Percentiles rank a stretch among this genome's conserved stretches.
phyloP scores from a whole-genome alignment of 2,888 invertebrate genomes.

The Torymus tubicola region DNA sequence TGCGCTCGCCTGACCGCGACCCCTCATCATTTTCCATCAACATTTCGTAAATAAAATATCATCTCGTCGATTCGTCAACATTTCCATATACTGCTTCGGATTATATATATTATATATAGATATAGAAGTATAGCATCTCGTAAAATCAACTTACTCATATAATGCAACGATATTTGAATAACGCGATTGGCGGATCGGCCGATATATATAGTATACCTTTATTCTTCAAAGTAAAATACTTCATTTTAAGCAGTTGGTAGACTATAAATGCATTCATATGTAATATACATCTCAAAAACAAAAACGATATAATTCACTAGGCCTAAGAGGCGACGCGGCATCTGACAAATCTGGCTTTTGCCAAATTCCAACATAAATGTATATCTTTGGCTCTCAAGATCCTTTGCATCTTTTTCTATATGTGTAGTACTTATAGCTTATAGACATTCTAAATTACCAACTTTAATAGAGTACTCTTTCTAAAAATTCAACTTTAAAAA shows the following conservation, averaged over 20 bases:
- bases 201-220: slow-evolving; percentile 52
- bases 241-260: slow-evolving; percentile 65
- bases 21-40: slow-evolving; percentile 1
- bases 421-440: too few species aligned
- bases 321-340: slow-evolving; percentile 74
- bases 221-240: slow-evolving; percentile 31
- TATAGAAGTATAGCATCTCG: slow-evolving; percentile 7
- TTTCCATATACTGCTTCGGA: slow-evolving; percentile 12
- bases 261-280: slow-evolving; percentile 71
- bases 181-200: slow-evolving; percentile 58
- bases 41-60: slow-evolving; percentile 45
- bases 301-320: slow-evolving; percentile 70
- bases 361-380: slow-evolving; percentile 7
- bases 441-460: too few species aligned
- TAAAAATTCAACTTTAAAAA: background rate
- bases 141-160: slow-evolving; percentile 42
- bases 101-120: slow-evolving; percentile 33
- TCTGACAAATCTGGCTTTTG: slow-evolving; percentile 34
- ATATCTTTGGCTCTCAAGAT: too few species aligned
- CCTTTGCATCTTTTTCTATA: too few species aligned
- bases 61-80: slow-evolving; percentile 18
- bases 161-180: slow-evolving; percentile 49
- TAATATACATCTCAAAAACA: slow-evolving; percentile 65
- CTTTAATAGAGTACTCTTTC: background rate
- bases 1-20: background rate